Base-by-base conservation (phyloP, 2,797 vertebrate genomes). In the Merluccius polli region DNA sequence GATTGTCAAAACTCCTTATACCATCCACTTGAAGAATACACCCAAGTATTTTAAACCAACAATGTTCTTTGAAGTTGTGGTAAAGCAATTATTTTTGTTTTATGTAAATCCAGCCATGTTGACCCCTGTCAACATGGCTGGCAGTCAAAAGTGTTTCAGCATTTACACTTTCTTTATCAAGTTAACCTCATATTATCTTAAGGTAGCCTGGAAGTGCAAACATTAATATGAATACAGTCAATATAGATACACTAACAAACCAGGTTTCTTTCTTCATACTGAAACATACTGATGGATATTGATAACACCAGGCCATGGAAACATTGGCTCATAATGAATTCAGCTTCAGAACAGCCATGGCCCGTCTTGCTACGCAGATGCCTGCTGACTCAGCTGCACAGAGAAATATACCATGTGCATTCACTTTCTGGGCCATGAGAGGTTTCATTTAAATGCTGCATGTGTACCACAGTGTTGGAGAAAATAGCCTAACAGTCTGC, bases 41-140 rank as follows among this genome's bases (percentile, higher is more conserved):
- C 86, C 92, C 27, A 91, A 87, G 81, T 94, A 79, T 82, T 94
- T 87, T 79, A 92, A 92, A 88, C 91, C 92, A 15, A 92, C 90
- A 78, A 92, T 94, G 90, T 84, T 90, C 12, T 93, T 93, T 11
- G 81, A 89, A 77, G 73, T 94, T 30, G 9, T 0, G 86, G 91
- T 92, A 88, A 83, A 67, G 16, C 12, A 73, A 65, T n/a, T 72
- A 41, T 30, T 0, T 71, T 74, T 76, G 27, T 71, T 30, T 15
- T 36, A 71, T 36, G n/a, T 52, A 65, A 65, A 27, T 27, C 2
- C 24, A 65, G 27, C 59, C n/a, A 24, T 59, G 5, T 59, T 24
- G 52, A 59, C 21, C n/a, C n/a, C n/a, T n/a, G n/a, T n/a, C n/a
- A n/a, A n/a, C n/a, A n/a, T n/a, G n/a, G n/a, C n/a, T n/a, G n/a